Base-by-base conservation (phyloP, 37 sponge, comb jelly and placozoan genomes). In the Oopsacas minuta region DNA sequence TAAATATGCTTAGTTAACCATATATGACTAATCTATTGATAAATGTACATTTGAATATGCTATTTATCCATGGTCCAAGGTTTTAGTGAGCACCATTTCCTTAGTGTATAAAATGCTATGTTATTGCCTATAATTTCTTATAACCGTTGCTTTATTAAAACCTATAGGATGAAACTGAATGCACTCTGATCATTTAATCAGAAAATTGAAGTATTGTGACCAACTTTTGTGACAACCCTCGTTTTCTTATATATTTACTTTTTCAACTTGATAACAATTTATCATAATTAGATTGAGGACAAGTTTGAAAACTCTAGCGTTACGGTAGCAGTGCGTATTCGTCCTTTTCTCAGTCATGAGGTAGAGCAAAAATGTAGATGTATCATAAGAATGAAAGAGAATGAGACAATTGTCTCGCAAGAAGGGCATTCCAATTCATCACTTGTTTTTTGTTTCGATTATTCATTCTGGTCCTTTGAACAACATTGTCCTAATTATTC, bases 391-490 rank as follows among this genome's bases (percentile, higher is more conserved):
- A 81, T 81, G 81, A 25, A 34, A 81, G 69, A 36, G 81, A 52
- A 53, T 23, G 81, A 75, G 52, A 53, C 85, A 81, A 15, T 52
- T 10, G 10, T 84, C 3, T 23, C 52, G 28, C 53, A 52, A 81
- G 36, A 32, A 12, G 30, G 81, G 38, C n/a, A n/a, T n/a, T n/a
- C n/a, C n/a, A 35, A 35, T 36, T 10, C 69, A n/a, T 22, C 51
- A 15, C 85, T 61, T 36, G 25, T 23, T 25, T 94, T 94, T 82
- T 36, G n/a, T 25, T 94, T 88, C 38, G 94, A 94, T 86, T 90
- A 91, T 84, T 91, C 89, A 61, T 94, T 94, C 89, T 91, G 92
- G 90, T 94, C 92, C n/a, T 75, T 87, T 36, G 83, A 86, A 37
- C 83, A 86, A 34, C 34, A 10, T 0, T 38, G 38, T n/a, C 36